Percentiles rank a stretch among this genome's conserved stretches.
phyloP scores from a whole-genome alignment of 1,140 invertebrate species.

The Temnothorax nylanderi region DNA sequence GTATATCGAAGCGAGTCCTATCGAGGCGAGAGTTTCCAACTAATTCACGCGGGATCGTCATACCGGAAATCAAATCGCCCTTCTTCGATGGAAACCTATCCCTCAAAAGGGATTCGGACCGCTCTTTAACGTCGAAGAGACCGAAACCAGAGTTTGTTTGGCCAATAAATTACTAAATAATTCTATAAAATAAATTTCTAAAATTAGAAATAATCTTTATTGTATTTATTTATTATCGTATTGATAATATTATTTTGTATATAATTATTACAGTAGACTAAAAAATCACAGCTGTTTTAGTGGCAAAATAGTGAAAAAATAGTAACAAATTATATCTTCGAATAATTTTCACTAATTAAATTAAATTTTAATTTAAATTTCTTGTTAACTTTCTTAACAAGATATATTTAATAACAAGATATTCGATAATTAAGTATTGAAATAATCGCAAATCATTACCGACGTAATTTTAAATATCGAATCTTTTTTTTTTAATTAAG shows the following conservation, averaged over 20 bases:
- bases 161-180: background rate
- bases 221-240: background rate
- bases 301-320: no score
- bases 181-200: background rate
- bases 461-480: background rate
- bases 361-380: background rate
- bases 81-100: constrained; percentile 5
- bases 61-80: constrained; percentile 42
- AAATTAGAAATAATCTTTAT: background rate
- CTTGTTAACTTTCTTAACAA: background rate
- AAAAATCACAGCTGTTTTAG: no score
- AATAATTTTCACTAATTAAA: background rate
- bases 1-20: constrained; percentile 45
- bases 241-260: background rate
- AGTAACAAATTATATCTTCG: background rate
- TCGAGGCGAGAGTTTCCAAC: constrained; percentile 50
- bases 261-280: background rate
- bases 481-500: background rate
- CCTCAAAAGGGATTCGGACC: background rate
- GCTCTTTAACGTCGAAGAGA: background rate
- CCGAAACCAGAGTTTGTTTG: background rate
- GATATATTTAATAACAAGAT: background rate
- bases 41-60: constrained; percentile 48
- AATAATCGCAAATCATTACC: background rate
- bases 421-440: background rate